Evolutionary conservation across 1,140 invertebrate species (phyloP).

Genomic region (Samia ricini): DNA sequence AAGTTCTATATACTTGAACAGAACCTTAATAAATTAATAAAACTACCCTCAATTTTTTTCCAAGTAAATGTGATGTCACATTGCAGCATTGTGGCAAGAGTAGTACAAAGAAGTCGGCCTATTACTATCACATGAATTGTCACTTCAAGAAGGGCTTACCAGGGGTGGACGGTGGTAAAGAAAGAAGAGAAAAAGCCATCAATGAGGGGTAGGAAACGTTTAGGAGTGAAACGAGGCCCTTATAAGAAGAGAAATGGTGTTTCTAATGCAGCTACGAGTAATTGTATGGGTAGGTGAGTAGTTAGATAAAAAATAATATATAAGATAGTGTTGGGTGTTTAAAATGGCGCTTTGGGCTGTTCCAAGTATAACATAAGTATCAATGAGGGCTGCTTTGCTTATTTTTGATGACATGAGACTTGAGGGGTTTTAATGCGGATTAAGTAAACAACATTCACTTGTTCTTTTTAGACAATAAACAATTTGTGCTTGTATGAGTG

Average conservation of each 20-base stretch:
- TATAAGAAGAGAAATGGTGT: background rate
- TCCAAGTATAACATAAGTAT: too few relatives aligned
- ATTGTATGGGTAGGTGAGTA: background rate
- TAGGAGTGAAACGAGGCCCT: background rate
- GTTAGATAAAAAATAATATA: background rate
- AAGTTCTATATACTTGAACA: too few relatives aligned
- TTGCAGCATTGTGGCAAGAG: background rate
- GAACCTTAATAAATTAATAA: too few relatives aligned
- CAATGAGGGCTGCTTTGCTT: too few relatives aligned
- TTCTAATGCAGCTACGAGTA: background rate
- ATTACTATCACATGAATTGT: background rate
- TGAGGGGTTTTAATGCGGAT: too few relatives aligned
- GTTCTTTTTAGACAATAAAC: too few relatives aligned
- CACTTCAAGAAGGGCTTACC: background rate
- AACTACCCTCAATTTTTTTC: background rate
- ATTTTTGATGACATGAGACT: too few relatives aligned
- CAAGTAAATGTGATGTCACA: too few relatives aligned
- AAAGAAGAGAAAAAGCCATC: background rate
- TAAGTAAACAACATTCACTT: too few relatives aligned
- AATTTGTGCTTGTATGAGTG: too few relatives aligned
- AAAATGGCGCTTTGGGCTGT: too few relatives aligned
- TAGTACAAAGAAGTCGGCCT: background rate
- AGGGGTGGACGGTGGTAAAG: background rate
- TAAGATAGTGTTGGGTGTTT: too few relatives aligned
- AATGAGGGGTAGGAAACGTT: background rate